Evolutionary conservation across 1,140 invertebrate species (phyloP).

Genomic region (Zeugodacus cucurbitae): DNA sequence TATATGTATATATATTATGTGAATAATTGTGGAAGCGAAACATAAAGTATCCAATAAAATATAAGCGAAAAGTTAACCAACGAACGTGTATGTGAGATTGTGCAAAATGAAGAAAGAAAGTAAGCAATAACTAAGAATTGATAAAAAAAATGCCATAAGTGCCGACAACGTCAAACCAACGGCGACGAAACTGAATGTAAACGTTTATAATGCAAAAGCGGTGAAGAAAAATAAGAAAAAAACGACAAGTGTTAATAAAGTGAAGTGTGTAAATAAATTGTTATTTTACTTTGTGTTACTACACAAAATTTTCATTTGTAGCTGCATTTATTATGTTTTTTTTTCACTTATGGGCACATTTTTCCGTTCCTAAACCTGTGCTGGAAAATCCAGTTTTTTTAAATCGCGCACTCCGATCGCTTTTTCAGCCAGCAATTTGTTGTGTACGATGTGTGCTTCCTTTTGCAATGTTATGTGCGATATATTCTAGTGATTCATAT

Average conservation of each 20-base stretch:
- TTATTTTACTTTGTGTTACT: background rate
- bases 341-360: background rate
- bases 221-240: background rate
- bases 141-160: constrained; percentile 24
- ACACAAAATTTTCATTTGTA: background rate
- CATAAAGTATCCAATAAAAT: background rate
- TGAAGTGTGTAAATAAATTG: background rate
- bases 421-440: background rate
- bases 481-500: background rate
- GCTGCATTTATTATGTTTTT: background rate
- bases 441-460: background rate
- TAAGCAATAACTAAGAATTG: constrained; percentile 3
- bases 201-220: background rate
- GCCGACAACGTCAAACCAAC: background rate
- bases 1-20: background rate
- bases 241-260: background rate
- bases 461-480: background rate
- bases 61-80: constrained; percentile 23
- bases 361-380: background rate
- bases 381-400: constrained; percentile 17
- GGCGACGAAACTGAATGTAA: constrained; percentile 1
- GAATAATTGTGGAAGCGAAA: background rate
- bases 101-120: constrained; percentile 1
- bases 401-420: background rate
- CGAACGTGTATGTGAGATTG: background rate